These are phyloP conservation scores for Hirudinaria manillensis DNA, from an alignment of 2,888 invertebrate species.

Conservation along the genomic window DNA sequence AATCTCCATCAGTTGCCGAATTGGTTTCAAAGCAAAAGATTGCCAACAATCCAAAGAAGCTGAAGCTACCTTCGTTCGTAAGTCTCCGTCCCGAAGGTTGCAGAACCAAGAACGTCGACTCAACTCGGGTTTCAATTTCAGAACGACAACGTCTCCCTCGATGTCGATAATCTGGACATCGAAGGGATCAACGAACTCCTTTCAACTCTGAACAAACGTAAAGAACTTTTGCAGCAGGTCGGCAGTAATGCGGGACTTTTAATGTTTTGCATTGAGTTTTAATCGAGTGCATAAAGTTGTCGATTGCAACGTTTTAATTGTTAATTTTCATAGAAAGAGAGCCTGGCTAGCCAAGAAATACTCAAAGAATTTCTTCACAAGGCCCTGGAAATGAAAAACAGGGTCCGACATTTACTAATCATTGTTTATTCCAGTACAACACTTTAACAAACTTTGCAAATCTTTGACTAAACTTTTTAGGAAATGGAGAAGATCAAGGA, in stretches of 20 bases:
- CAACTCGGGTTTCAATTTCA: neutral
- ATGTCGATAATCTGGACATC: neutral
- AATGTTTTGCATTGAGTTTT: neutral
- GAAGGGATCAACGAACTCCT: neutral
- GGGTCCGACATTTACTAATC: conserved; percentile 51
- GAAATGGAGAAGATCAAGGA: conserved; percentile 61
- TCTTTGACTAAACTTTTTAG: conserved; percentile 41
- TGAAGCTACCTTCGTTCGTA: neutral
- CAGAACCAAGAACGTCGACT: no score
- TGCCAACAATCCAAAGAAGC: neutral
- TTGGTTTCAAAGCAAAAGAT: conserved; percentile 20
- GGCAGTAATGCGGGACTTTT: neutral
- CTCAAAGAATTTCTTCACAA: conserved; percentile 76
- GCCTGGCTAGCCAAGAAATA: conserved; percentile 60
- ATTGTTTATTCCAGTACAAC: neutral
- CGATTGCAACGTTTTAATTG: neutral
- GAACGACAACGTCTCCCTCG: neutral
- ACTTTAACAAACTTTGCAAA: no score
- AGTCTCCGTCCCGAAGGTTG: neutral
- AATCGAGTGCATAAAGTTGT: neutral
- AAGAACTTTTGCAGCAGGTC: conserved; percentile 12
- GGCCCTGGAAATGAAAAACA: conserved; percentile 68
- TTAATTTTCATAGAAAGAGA: neutral
- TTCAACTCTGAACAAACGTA: neutral
- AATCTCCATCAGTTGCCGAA: conserved; percentile 10